Evolutionary conservation across 2,888 invertebrate genomes (phyloP), one percentile per base, ranked within the genome.

Genomic region (Hydriomena furcata): DNA sequence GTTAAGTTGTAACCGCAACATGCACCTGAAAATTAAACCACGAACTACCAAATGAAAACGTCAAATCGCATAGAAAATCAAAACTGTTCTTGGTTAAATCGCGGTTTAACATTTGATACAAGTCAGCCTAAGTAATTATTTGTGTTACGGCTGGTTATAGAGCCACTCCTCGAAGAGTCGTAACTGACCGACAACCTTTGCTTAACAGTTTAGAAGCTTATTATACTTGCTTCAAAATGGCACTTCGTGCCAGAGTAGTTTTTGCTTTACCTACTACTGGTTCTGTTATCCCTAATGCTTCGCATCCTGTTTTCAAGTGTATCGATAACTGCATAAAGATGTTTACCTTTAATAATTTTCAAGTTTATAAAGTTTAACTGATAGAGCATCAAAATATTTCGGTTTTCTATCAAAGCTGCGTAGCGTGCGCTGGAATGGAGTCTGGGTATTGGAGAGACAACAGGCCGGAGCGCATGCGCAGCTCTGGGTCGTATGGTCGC

Each of bases 161-260:
- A 69, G 61, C 62, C 60, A 65, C 63, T 66, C 64, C 56, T 63
- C 47, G 58, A 61, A 61, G 62, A 62, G 60, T 55, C 61, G 55
- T 61, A 60, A 60, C 54, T 51, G 43, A 52, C 43, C 35, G 50
- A 52, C 50, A 63, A 46, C 48, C 52, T 57, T 57, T 56, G 53
- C 52, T 55, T 46, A 57, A 53, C 52, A 47, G 55, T 53, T 52
- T 21, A 35, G 25, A 49, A 43, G 48, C 49, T 55, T 51, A 56
- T 52, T 53, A 58, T 47, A 56, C 54, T 52, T 52, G 59, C 55
- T 61, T 56, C 56, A 52, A 46, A 44, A 53, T 51, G 40, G 44
- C 46, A 52, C 31, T 37, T 41, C 30, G 49, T 32, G 38, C 30
- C 36, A 7, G 30, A 47, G 49, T 49, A 36, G 36, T 49, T 51